These are phyloP conservation scores for Penaeus vannamei DNA, from an alignment of 1,140 invertebrate genomes.

Conservation along the genomic window DNA sequence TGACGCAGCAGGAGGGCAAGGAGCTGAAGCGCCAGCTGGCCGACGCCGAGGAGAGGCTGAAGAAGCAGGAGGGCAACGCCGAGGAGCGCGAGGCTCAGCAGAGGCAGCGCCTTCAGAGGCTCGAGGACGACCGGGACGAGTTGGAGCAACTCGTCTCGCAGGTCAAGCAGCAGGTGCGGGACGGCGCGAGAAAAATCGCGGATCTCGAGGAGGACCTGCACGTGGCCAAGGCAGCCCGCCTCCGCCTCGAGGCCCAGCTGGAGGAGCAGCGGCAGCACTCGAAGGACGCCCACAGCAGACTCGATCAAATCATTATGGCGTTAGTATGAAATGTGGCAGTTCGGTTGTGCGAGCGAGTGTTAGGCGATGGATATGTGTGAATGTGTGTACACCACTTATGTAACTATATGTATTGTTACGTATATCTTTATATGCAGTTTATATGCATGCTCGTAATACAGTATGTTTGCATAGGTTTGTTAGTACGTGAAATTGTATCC, in stretches of 20 bases:
- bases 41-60: constrained; percentile 22
- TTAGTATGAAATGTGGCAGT: constrained; percentile 1
- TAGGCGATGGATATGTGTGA: too few relatives aligned
- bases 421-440: too few relatives aligned
- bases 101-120: neutral
- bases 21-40: constrained; percentile 37
- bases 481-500: too few relatives aligned
- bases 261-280: constrained; percentile 56
- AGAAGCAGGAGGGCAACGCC: neutral
- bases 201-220: constrained; percentile 34
- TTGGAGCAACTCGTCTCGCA: neutral
- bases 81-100: constrained; percentile 3
- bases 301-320: constrained; percentile 49
- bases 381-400: too few relatives aligned
- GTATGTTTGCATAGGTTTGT: too few relatives aligned
- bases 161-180: constrained; percentile 37
- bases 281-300: constrained; percentile 44
- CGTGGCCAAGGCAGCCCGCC: constrained; percentile 37
- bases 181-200: constrained; percentile 5
- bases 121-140: constrained; percentile 17
- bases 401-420: too few relatives aligned
- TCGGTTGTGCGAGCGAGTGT: neutral
- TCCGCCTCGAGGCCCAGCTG: constrained; percentile 51
- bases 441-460: too few relatives aligned
- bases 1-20: constrained; percentile 47